Evolutionary conservation across 2,113 vertebrate species (phyloP).

Genomic region (Tragelaphus imberbis): DNA sequence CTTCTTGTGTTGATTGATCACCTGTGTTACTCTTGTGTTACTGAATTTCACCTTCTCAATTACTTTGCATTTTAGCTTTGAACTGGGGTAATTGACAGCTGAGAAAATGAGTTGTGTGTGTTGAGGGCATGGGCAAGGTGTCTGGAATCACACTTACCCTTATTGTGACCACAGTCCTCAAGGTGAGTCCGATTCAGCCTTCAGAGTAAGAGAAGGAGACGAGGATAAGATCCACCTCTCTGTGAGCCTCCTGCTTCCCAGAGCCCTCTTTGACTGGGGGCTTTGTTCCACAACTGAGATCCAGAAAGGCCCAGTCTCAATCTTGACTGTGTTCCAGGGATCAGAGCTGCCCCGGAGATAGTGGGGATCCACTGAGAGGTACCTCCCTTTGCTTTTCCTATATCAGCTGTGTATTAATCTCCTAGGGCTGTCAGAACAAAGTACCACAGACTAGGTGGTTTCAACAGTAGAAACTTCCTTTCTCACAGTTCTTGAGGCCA

Average conservation of each 20-base stretch:
- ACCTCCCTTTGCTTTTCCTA: not conserved
- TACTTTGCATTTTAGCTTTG: not conserved
- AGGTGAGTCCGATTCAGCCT: not conserved
- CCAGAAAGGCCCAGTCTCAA: not conserved
- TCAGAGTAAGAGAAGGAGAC: not conserved
- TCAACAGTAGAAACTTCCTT: not conserved
- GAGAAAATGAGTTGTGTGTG: not conserved
- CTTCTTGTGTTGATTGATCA: not conserved
- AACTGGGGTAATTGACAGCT: not conserved
- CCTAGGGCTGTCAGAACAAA: not conserved
- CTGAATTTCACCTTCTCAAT: conserved; percentile 2
- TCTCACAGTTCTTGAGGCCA: not conserved
- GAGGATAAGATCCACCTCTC: no score
- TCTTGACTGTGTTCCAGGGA: not conserved
- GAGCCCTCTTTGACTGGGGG: not conserved
- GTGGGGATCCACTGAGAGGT: not conserved
- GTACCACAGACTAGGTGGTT: not conserved
- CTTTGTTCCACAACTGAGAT: not conserved
- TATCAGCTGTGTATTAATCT: not conserved
- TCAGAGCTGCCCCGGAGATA: not conserved
- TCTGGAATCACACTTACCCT: not conserved
- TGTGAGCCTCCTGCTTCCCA: not conserved
- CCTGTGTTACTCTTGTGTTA: not conserved
- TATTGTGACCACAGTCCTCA: not conserved
- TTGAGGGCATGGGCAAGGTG: not conserved